Percentiles rank a stretch among this genome's conserved stretches.
Evolutionary conservation across 2,113 vertebrate species (phyloP).

Genomic region (Dendrocopos noguchii): DNA sequence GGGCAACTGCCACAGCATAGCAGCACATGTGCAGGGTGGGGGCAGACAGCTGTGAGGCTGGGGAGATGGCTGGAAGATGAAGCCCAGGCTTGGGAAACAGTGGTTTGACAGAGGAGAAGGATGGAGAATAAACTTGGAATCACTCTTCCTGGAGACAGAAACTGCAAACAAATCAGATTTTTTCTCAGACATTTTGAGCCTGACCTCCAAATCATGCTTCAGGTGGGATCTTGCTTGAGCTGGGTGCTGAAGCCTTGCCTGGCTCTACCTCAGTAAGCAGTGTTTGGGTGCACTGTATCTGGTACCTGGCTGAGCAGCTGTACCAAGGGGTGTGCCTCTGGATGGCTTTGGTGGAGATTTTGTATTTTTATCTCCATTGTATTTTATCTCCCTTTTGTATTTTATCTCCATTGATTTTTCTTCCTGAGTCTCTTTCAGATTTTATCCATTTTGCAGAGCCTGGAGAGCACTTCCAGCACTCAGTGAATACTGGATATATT

Average conservation of each 20-base stretch:
- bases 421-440: background rate
- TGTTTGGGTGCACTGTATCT: background rate
- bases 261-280: background rate
- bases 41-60: background rate
- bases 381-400: background rate
- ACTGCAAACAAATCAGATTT: background rate
- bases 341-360: background rate
- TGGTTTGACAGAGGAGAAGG: background rate
- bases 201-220: background rate
- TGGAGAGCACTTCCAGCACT: background rate
- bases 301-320: background rate
- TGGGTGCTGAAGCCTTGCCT: background rate
- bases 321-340: background rate
- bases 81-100: background rate
- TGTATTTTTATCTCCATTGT: background rate
- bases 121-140: background rate
- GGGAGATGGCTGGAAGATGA: background rate
- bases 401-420: background rate
- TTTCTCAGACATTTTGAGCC: background rate
- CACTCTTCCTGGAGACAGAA: background rate
- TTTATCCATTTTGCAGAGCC: background rate
- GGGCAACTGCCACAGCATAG: background rate
- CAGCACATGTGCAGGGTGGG: accelerated
- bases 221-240: background rate
- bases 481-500: background rate